Percentiles rank a stretch among this genome's conserved stretches.
These are phyloP conservation scores for Euthynnus affinis DNA, from an alignment of 2,797 vertebrate genomes.

Conservation along the genomic window DNA sequence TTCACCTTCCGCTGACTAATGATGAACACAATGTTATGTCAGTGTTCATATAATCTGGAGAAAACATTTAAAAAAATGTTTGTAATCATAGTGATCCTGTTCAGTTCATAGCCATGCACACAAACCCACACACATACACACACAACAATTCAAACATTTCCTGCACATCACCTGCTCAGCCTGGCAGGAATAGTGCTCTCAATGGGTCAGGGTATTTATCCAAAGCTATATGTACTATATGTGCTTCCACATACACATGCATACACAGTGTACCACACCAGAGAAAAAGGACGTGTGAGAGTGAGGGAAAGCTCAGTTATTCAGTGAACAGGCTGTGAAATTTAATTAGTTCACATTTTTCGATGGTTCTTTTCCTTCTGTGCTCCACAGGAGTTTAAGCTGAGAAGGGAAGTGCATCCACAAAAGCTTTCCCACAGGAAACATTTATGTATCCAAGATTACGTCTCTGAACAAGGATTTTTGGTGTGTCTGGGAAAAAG, in stretches of 20 bases:
- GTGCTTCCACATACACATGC: slow-evolving; percentile 14
- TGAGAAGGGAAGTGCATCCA: slow-evolving; percentile 70
- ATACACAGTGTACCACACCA: slow-evolving; percentile 12
- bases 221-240: slow-evolving; percentile 26
- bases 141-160: slow-evolving; percentile 39
- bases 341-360: slow-evolving; percentile 76
- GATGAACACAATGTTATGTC: slow-evolving; percentile 13
- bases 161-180: slow-evolving; percentile 59
- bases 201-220: slow-evolving; percentile 56
- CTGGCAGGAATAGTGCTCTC: slow-evolving; percentile 41
- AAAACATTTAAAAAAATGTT: slow-evolving; percentile 12
- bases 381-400: slow-evolving; percentile 67
- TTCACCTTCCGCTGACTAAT: neutral
- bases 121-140: slow-evolving; percentile 26
- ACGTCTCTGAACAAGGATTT: slow-evolving; percentile 65
- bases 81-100: slow-evolving; percentile 17
- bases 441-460: slow-evolving; percentile 60
- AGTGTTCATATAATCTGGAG: neutral
- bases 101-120: slow-evolving; percentile 26
- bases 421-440: slow-evolving; percentile 66
- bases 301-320: slow-evolving; percentile 42
- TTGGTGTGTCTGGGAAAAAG: slow-evolving; percentile 51
- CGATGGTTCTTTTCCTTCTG: slow-evolving; percentile 66
- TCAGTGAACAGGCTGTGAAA: slow-evolving; percentile 75
- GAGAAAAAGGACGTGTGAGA: slow-evolving; percentile 42